These are phyloP conservation scores for Auanema sp. DNA, from an alignment of 2,888 invertebrate genomes.

Conservation along the genomic window DNA sequence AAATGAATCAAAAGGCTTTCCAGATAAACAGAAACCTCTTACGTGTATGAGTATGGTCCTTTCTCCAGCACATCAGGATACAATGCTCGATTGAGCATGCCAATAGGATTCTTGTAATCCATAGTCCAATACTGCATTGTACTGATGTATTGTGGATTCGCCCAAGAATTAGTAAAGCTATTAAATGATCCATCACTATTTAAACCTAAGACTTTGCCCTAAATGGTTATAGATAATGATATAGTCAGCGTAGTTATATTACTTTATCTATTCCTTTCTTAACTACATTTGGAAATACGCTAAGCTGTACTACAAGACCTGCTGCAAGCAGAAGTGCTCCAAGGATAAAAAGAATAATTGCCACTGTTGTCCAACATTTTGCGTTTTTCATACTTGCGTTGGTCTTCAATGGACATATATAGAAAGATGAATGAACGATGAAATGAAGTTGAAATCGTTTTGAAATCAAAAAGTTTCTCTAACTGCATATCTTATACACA, in stretches of 20 bases:
- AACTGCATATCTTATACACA: too few species aligned
- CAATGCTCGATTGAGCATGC: slow-evolving; percentile 45
- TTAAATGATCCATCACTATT: slow-evolving; percentile 47
- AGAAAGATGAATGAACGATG: too few species aligned
- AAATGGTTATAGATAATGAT: slow-evolving; percentile 2
- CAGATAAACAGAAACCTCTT: slow-evolving; percentile 7
- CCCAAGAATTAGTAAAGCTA: slow-evolving; percentile 42
- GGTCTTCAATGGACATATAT: too few species aligned
- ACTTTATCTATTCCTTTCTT: slow-evolving; percentile 32
- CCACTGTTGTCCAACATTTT: slow-evolving; percentile 8
- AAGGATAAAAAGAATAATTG: slow-evolving; percentile 28
- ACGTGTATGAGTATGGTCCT: slow-evolving; percentile 53
- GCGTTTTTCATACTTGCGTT: too few species aligned
- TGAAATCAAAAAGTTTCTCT: too few species aligned
- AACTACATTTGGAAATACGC: slow-evolving; percentile 37
- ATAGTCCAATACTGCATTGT: slow-evolving; percentile 43
- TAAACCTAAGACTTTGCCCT: slow-evolving; percentile 43
- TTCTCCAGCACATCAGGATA: slow-evolving; percentile 48
- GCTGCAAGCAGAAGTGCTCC: slow-evolving; percentile 39
- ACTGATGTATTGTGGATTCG: slow-evolving; percentile 32
- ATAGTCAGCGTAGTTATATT: neutral
- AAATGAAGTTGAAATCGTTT: too few species aligned
- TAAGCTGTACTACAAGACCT: slow-evolving; percentile 44
- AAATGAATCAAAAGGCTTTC: slow-evolving; percentile 3
- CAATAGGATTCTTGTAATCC: slow-evolving; percentile 48